These are phyloP conservation scores for Falco cherrug DNA, from an alignment of 2,797 vertebrate genomes.

Conservation along the genomic window DNA sequence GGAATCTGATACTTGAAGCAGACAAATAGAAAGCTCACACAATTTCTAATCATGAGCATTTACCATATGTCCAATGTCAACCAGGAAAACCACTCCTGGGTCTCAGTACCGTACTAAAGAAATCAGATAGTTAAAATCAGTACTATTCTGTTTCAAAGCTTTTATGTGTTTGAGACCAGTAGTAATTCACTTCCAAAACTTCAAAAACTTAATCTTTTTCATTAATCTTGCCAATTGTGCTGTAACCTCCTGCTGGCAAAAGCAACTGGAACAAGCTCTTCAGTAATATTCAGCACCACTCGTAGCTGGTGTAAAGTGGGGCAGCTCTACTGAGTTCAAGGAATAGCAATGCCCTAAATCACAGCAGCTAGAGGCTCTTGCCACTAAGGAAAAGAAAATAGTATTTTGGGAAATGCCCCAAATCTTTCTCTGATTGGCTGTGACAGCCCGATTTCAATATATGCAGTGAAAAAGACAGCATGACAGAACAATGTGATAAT, in stretches of 20 bases:
- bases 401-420: not conserved
- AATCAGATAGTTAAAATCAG: not conserved
- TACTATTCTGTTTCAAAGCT: not conserved
- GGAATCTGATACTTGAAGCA: not conserved
- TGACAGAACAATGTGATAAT: constrained; percentile 15
- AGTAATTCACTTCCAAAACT: not conserved
- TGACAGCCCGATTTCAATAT: constrained; percentile 1
- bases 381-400: not conserved
- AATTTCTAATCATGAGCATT: not conserved
- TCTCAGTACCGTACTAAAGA: not conserved
- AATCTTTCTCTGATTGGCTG: not conserved
- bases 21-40: not conserved
- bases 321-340: not conserved
- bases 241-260: not conserved
- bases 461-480: constrained; percentile 11
- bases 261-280: not conserved
- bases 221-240: not conserved
- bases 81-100: not conserved
- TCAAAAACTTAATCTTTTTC: not conserved
- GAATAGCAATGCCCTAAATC: not conserved
- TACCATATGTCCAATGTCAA: not conserved
- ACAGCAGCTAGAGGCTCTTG: not conserved
- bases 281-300: not conserved
- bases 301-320: not conserved
- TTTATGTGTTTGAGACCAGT: not conserved